Evolutionary conservation across 2,797 vertebrate species (phyloP), one percentile per base, ranked within the genome.

Genomic region (Phoeniculus purpureus): DNA sequence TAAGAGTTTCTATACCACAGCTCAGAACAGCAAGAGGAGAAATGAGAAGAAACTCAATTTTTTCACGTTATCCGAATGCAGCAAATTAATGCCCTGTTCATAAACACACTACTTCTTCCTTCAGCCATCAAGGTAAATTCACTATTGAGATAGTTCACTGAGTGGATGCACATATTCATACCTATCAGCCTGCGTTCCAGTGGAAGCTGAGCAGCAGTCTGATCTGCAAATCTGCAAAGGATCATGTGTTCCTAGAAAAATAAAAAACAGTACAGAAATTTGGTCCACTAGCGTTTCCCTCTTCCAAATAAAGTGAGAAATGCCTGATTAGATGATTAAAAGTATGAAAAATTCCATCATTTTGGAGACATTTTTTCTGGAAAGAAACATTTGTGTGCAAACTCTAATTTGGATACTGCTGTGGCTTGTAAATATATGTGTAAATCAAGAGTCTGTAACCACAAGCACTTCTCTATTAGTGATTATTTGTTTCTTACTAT

Each of bases 141-240:
- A 60, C 43, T 74, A 79, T 61, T 17, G 54, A 58, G 37, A 87
- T 10, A 32, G 3, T 71, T 85, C 66, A 70, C 34, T 31, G 17
- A 90, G 56, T n/a, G 92, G 81, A 78, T 93, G 34, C 23, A 88
- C 79, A 95, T 89, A 93, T 71, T 87, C 97, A 75, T 98, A 99
- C 99, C 99, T 89, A 98, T 98, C 79, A 98, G 97, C 71, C 98
- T 97, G 58, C 98, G 97, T 47, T 99, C 98, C 23, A 97, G 96
- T 43, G 98, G 98, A 74, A 99, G 98, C 97, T 99, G 98, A 85
- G 97, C 97, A 64, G 98, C 99, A 55, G 99, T 99, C 97, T 99
- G 99, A 97, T 99, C 99, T 10, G 99, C 99, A 90, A 99, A 99
- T 91, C 99, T 98, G 96, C 99, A 99, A 48, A 99, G 98, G 67